phyloP scores from a whole-genome alignment of 2,797 vertebrate genomes.

The Pitangus sulphuratus region DNA sequence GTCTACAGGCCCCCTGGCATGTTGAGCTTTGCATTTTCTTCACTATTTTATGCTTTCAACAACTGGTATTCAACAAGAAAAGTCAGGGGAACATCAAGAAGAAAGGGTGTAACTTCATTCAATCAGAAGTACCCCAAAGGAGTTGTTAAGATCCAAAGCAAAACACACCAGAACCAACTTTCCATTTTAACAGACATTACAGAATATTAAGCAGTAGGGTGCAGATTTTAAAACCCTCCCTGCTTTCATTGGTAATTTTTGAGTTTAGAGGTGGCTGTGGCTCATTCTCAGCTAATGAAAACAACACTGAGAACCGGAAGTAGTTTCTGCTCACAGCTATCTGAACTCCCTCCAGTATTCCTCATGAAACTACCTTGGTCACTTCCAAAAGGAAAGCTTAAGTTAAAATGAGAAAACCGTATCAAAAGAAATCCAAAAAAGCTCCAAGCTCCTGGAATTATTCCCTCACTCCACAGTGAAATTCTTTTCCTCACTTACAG shows the following conservation, averaged over 20 bases:
- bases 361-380: neutral
- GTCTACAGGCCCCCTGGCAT: neutral
- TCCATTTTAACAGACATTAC: neutral
- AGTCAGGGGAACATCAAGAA: neutral
- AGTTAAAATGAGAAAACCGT: neutral
- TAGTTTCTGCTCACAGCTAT: neutral
- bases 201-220: neutral
- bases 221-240: neutral
- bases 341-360: neutral
- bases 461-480: neutral
- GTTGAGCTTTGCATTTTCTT: neutral
- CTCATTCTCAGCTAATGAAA: neutral
- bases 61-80: neutral
- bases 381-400: neutral
- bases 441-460: neutral
- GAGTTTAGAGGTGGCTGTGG: neutral
- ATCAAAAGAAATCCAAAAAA: neutral
- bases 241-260: neutral
- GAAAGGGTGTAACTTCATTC: neutral
- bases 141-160: neutral
- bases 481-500: neutral
- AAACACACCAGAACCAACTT: neutral
- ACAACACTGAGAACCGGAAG: neutral
- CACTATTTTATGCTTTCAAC: neutral
- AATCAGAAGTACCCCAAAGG: neutral